Conservation (phyloP, 2,888 invertebrate genomes). For the Eumerus sabulonum region DNA sequence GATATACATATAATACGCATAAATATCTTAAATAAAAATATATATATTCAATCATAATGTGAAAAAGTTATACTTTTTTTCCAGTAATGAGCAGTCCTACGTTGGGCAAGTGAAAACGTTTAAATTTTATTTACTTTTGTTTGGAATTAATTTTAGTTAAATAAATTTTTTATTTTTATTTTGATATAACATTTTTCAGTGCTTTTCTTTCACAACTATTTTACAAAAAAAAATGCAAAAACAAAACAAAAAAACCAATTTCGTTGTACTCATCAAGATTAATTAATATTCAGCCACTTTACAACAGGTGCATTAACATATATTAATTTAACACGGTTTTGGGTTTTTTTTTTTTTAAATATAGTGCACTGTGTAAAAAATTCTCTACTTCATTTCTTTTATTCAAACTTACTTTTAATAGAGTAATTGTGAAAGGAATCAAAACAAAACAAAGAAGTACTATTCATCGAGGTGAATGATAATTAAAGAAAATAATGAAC, state of each 20-base stretch:
- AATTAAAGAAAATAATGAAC: no score
- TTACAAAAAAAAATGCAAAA: no score
- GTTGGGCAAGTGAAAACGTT: not conserved
- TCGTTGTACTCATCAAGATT: constrained; percentile 58
- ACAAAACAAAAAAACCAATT: constrained; percentile 49
- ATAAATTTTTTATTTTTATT: no score
- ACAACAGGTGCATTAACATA: constrained; percentile 49
- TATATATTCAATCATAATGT: no score
- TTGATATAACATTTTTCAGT: constrained; percentile 51
- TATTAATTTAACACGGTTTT: not conserved
- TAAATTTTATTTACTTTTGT: no score
- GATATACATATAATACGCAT: not conserved
- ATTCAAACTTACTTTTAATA: constrained; percentile 10
- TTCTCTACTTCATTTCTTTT: constrained; percentile 17
- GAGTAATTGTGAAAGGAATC: no score
- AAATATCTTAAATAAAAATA: constrained; percentile 1
- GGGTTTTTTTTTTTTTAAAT: not conserved
- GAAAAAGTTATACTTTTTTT: not conserved
- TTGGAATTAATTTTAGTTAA: no score
- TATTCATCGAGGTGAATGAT: no score
- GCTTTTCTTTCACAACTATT: constrained; percentile 31
- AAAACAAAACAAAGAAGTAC: no score
- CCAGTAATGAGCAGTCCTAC: not conserved
- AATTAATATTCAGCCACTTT: constrained; percentile 25
- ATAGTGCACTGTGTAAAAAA: not conserved